Conservation (phyloP, 2,113 vertebrate genomes). For the Gymnorhina tibicen region DNA sequence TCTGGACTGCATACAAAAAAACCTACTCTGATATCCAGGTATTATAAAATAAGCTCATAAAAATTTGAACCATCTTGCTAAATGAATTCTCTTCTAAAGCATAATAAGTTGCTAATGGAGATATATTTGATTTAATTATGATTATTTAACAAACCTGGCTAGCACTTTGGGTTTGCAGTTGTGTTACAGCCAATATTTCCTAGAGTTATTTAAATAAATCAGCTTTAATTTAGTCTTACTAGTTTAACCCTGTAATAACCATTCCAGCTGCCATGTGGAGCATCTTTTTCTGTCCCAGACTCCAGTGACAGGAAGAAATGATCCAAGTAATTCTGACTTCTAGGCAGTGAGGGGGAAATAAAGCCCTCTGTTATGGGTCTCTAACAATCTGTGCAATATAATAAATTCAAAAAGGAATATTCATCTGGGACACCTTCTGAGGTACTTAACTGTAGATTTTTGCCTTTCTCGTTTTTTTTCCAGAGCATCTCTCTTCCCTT, state of each 20-base stretch:
- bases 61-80: not conserved
- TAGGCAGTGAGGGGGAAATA: not conserved
- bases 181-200: not conserved
- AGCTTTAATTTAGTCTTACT: not conserved
- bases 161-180: not conserved
- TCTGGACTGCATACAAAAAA: not conserved
- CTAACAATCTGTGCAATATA: accelerated
- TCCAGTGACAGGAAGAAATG: not conserved
- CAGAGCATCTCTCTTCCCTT: not conserved
- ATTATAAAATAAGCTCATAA: not conserved
- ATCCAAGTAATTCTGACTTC: not conserved
- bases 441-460: not conserved
- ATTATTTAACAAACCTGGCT: not conserved
- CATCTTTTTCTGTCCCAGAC: not conserved
- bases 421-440: accelerated
- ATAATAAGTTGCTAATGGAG: not conserved
- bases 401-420: not conserved
- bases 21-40: not conserved
- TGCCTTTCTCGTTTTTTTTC: not conserved
- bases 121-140: not conserved
- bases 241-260: not conserved
- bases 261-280: not conserved
- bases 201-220: not conserved
- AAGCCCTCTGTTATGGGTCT: not conserved
- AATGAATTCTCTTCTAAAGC: not conserved